phyloP scores from a whole-genome alignment of 1,140 invertebrate species.

The Bradynema listronoti region DNA sequence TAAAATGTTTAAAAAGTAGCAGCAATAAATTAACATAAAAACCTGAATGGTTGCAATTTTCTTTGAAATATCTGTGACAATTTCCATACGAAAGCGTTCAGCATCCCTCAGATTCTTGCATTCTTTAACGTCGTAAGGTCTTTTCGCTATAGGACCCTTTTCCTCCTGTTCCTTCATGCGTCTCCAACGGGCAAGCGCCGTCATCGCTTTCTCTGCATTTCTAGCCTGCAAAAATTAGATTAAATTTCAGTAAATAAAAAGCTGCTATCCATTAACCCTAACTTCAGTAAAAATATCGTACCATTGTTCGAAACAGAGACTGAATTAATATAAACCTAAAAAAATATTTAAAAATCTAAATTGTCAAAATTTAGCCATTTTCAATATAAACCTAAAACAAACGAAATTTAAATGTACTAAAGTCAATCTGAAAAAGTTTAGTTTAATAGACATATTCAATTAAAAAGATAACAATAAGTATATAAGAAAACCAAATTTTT shows the following conservation, averaged over 20 bases:
- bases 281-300: no score
- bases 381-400: no score
- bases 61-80: conserved; percentile 76
- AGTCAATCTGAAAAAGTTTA: no score
- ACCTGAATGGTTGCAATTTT: conserved; percentile 96
- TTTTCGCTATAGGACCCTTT: conserved; percentile 47
- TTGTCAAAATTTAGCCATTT: no score
- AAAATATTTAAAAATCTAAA: no score
- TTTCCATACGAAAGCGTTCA: conserved; percentile 46
- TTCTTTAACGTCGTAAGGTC: conserved; percentile 49
- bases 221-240: conserved; percentile 39
- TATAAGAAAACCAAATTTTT: no score
- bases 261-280: not conserved
- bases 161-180: conserved; percentile 58
- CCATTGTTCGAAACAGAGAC: no score
- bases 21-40: not conserved
- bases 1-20: no score
- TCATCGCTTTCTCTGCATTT: conserved; percentile 58
- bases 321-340: no score
- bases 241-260: not conserved
- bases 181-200: conserved; percentile 55
- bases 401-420: no score
- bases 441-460: no score
- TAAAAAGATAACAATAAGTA: no score
- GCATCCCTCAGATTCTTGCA: conserved; percentile 46